Conservation (phyloP, 2,797 vertebrate genomes). For the Poliocrania exsul region DNA sequence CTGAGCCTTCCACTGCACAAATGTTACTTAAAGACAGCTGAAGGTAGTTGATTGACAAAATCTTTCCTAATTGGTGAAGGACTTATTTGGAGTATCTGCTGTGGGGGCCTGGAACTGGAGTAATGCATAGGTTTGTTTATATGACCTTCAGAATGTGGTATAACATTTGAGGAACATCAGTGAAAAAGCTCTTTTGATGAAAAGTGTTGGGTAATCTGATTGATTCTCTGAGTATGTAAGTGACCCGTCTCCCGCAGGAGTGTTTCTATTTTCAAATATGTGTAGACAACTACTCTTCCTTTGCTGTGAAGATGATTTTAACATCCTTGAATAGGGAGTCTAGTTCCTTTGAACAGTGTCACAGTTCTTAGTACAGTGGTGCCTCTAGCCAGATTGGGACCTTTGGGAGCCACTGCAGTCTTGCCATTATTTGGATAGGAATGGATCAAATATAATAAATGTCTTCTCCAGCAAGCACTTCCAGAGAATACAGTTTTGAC, state of each 20-base stretch:
- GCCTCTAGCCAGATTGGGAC: background rate
- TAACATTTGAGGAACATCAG: background rate
- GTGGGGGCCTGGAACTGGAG: background rate
- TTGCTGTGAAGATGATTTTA: background rate
- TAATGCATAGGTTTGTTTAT: background rate
- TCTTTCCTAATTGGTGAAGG: background rate
- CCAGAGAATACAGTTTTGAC: background rate
- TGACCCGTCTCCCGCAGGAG: background rate
- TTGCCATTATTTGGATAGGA: background rate
- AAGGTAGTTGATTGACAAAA: background rate
- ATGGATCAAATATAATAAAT: background rate
- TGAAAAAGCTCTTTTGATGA: background rate
- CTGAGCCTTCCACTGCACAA: background rate
- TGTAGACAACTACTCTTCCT: background rate
- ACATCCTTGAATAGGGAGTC: background rate
- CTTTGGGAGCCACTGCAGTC: background rate
- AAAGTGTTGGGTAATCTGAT: background rate
- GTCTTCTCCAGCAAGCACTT: background rate
- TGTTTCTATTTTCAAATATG: background rate
- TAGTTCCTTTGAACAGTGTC: background rate
- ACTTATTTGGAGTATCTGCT: background rate
- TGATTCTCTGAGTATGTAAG: accelerated
- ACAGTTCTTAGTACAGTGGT: background rate
- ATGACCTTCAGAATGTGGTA: background rate
- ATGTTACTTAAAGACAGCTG: background rate